Evolutionary conservation across 2,797 vertebrate species (phyloP).

Genomic region (Manis pentadactyla): DNA sequence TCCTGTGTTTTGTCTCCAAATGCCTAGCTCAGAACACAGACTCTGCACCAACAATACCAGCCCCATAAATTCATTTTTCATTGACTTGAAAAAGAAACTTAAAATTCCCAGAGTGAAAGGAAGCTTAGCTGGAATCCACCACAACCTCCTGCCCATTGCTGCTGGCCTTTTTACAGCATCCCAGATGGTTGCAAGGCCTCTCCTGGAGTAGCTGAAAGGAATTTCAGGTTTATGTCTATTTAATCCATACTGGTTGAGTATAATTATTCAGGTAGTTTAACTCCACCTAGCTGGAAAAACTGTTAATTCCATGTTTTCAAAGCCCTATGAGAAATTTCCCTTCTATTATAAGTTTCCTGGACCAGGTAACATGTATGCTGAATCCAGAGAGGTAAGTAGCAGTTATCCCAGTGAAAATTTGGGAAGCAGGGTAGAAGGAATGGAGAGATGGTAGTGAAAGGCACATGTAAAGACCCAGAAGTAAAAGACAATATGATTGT

Average conservation of each 20-base stretch:
- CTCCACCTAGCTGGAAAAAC: neutral
- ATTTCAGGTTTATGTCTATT: neutral
- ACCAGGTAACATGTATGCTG: neutral
- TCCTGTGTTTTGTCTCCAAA: neutral
- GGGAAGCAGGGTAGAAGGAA: neutral
- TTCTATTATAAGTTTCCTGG: neutral
- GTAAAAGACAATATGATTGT: neutral
- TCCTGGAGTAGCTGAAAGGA: neutral
- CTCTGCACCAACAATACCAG: neutral
- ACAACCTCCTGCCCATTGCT: neutral
- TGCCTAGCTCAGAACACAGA: neutral
- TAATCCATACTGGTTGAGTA: neutral
- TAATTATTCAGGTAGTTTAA: neutral
- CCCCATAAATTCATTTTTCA: neutral
- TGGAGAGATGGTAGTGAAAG: neutral
- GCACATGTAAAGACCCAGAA: neutral
- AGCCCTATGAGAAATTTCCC: neutral
- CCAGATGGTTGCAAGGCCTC: too few relatives aligned
- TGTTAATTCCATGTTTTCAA: neutral
- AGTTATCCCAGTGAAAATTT: neutral
- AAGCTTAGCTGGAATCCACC: neutral
- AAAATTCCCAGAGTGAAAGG: neutral
- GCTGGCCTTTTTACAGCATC: neutral
- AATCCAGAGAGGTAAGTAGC: neutral
- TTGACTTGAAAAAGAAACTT: constrained; percentile 6